phyloP scores from a whole-genome alignment of 2,797 vertebrate species.

The Typhlichthys eigenmanni region DNA sequence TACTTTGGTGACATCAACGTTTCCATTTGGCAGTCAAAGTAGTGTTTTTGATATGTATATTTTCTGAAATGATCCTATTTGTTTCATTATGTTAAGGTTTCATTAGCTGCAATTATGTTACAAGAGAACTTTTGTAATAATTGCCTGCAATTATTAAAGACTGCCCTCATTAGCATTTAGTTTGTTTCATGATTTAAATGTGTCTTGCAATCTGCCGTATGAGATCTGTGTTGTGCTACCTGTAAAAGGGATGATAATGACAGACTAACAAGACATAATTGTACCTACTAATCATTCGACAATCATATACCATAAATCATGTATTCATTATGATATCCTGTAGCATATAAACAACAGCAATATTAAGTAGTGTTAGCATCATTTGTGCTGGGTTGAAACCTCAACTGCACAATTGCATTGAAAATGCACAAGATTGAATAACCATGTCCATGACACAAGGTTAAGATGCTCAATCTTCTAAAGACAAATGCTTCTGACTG shows the following conservation, averaged over 20 bases:
- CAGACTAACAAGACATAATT: conserved; percentile 48
- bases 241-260: conserved; percentile 55
- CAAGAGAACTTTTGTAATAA: conserved; percentile 73
- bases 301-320: neutral
- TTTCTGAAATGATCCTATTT: conserved; percentile 60
- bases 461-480: neutral
- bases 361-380: too few relatives aligned
- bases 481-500: too few relatives aligned
- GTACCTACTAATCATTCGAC: conserved; percentile 27
- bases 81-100: conserved; percentile 60
- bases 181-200: conserved; percentile 66
- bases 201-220: conserved; percentile 36
- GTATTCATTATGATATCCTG: too few relatives aligned
- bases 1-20: conserved; percentile 52
- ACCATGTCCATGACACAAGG: too few relatives aligned
- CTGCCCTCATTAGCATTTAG: conserved; percentile 71
- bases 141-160: conserved; percentile 72
- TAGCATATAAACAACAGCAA: too few relatives aligned
- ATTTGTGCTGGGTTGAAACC: too few relatives aligned
- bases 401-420: too few relatives aligned
- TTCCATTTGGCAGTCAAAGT: conserved; percentile 45
- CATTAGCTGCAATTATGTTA: conserved; percentile 72
- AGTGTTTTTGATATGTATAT: conserved; percentile 73
- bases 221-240: conserved; percentile 46
- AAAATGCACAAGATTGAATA: too few relatives aligned